phyloP scores from a whole-genome alignment of 2,888 invertebrate genomes.

The Polydesmus complanatus region DNA sequence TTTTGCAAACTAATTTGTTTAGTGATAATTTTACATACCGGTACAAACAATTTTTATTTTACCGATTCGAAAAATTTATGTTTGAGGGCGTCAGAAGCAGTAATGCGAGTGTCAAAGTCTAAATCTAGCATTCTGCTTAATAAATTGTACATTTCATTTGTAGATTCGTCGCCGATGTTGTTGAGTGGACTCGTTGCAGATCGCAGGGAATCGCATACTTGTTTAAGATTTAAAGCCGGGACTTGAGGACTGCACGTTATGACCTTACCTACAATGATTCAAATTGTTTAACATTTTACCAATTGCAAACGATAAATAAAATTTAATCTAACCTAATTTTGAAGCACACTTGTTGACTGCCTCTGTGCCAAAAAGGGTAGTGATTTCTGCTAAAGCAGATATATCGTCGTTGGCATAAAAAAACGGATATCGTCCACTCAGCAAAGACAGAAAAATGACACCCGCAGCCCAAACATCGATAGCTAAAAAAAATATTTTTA shows the following conservation, averaged over 20 bases:
- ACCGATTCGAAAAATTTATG: too few species aligned
- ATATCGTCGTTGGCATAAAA: slow-evolving; percentile 67
- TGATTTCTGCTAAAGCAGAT: slow-evolving; percentile 66
- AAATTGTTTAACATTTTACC: not conserved
- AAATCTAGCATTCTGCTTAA: slow-evolving; percentile 55
- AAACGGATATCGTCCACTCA: slow-evolving; percentile 68
- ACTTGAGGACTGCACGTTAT: slow-evolving; percentile 24
- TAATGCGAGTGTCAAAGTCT: slow-evolving; percentile 57
- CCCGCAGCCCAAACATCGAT: slow-evolving; percentile 84
- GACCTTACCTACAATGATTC: slow-evolving; percentile 26
- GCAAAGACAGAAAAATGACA: slow-evolving; percentile 61
- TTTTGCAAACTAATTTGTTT: not conserved
- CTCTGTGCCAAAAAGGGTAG: slow-evolving; percentile 58
- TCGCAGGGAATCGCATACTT: slow-evolving; percentile 31
- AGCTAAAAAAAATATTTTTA: slow-evolving; percentile 36
- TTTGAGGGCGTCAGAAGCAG: slow-evolving; percentile 55
- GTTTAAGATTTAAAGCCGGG: slow-evolving; percentile 29
- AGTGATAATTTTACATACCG: too few species aligned
- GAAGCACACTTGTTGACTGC: slow-evolving; percentile 51
- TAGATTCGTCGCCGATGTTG: not conserved
- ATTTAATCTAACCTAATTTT: slow-evolving; percentile 43
- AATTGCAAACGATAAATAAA: not conserved
- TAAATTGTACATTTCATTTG: slow-evolving; percentile 43
- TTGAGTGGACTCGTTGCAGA: slow-evolving; percentile 19
- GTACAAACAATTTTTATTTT: too few species aligned